Base-by-base conservation (phyloP, 2,113 vertebrate species). In the Trichechus manatus region DNA sequence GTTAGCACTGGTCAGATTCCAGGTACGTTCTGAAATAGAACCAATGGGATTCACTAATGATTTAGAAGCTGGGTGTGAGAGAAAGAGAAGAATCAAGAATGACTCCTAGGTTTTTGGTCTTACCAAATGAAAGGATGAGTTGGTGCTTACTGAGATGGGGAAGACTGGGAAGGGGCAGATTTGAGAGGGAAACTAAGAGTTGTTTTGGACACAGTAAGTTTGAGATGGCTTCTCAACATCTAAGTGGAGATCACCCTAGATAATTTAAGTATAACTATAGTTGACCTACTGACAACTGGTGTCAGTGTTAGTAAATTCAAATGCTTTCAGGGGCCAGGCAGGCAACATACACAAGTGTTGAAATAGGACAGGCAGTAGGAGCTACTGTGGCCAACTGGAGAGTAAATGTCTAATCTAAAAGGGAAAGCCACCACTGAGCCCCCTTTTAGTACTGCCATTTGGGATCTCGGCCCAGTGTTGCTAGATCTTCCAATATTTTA, bases 291-390 rank as follows among this genome's bases (percentile, higher is more conserved):
- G 53, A 94, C 22, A 78, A 53, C 20, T 0, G 1, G 44, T 78
- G 81, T 86, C 74, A 79, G 66, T 31, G 72, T 17, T 74, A 25
- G 10, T n/a, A 87, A 89, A 92, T 93, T 61, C 86, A 77, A 72
- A 72, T 44, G 47, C 44, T 95, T 77, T 88, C n/a, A 82, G 56
- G 93, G 77, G 13, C 10, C n/a, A 86, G 33, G 17, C 25, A 92
- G 56, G 50, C 87, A 87, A 96, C 53, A 81, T 20, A 88, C 86
- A 36, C 74, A 86, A 79, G 42, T 68, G 63, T 0, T 68, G 61
- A 79, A 89, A 47, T 42, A 47, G 50, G 84, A 6, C 39, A 89
- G 87, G 44, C 31, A 84, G 47, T 85, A 53, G 74, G 8, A 42
- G 74, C 33, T 33, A 81, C 50, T 85, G 14, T 33, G 36, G 77